Evolutionary conservation across 2,888 invertebrate species (phyloP), one percentile per base, ranked within the genome.

Genomic region (Sinodicranocentrus sp.): DNA sequence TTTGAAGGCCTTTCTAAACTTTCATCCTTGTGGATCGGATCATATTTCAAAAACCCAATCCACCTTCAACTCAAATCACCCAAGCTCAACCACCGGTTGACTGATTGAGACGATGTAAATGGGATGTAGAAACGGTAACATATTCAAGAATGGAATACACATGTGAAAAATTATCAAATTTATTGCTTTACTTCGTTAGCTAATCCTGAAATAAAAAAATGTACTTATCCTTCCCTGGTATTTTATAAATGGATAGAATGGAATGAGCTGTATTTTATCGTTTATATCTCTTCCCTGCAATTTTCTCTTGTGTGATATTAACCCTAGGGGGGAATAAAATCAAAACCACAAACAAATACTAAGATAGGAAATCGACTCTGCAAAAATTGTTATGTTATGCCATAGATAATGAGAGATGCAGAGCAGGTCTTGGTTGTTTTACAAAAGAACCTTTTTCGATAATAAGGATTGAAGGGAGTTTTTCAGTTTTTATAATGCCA

Each of bases 41-140:
- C 70, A 70, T 70, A 70, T 70, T 70, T 70, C 70, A 70, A 70
- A 70, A 70, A n/a, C n/a, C n/a, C n/a, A n/a, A n/a, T n/a, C n/a
- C n/a, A n/a, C n/a, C n/a, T n/a, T 48, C 70, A 52, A 52, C 52
- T 52, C 26, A n/a, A 21, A 70, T 70, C 70, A 28, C 48, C 48
- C 48, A 57, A 21, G 1, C 57, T 23, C 57, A 57, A 65, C 65
- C 67, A 67, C 67, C 23, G 17, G 67, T 19, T 67, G 67, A 67
- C 67, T 43, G 67, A 67, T 67, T 67, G 44, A 17, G 39, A 23
- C 25, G 2, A 39, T 39, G n/a, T n/a, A n/a, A n/a, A n/a, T n/a
- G 33, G 33, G 10, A 10, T n/a, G 48, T 48, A 23, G 10, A 57
- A 52, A 52, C 52, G 52, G 52, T 25, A 57, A 57, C 25, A 57